Base-by-base conservation (phyloP, 2,797 vertebrate species). In the Pangasius mekongensis region DNA sequence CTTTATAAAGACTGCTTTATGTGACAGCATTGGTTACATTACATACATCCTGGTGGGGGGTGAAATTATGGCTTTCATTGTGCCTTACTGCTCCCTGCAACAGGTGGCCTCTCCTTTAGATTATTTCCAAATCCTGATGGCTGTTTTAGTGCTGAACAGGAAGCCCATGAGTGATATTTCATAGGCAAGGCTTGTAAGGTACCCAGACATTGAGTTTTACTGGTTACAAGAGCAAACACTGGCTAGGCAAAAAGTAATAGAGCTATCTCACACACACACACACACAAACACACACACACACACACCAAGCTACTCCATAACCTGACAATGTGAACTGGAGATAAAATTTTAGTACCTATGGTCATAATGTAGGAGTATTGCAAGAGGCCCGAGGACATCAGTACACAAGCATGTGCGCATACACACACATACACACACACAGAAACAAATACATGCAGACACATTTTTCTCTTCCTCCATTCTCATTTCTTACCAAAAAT, bases 331-430 rank as follows among this genome's bases (percentile, higher is more conserved):
- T 91, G 87, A 92, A 92, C 92, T 91, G 91, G 91, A 95, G 92
- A 96, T 95, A 95, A 94, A 95, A 95, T 93, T 94, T 95, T 95
- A 95, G 94, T 95, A 94, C 86, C 93, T 84, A 92, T 93, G 93
- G 93, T 94, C 94, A 95, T 95, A 91, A 90, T 90, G 80, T 87
- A 87, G 69, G 87, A 91, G 88, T 80, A 74, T 67, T 90, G 85
- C 82, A 54, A 85, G 84, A 82, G 85, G 76, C 76, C 84, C 74
- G 64, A 73, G 85, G 83, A 84, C 74, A 67, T 88, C 83, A 86
- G 66, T 85, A 86, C 74, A 89, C 84, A 89, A 74, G 43, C 47
- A 69, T 60, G 58, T 24, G 58, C 7, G 22, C 39, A 36, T 6
- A 7, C 71, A 85, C 39, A 64, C 18, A 13, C n/a, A 16, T 27